A percentile compares a stretch with the other conserved stretches of the same genome.
Conservation (phyloP, 1,140 invertebrate genomes). For the Drosophila arawakana region DNA sequence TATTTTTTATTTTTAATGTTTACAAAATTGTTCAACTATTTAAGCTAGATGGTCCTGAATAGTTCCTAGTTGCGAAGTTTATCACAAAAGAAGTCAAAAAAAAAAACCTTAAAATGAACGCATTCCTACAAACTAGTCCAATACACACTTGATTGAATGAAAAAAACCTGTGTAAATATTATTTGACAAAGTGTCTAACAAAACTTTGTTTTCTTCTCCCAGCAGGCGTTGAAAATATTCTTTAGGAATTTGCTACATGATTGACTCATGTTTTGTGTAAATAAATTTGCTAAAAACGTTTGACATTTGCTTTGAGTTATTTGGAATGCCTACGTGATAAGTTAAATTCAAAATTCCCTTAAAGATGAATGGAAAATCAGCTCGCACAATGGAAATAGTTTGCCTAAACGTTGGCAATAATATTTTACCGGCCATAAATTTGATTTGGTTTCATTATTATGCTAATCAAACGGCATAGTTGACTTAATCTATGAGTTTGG, state of each 20-base stretch:
- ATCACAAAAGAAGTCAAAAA: neutral
- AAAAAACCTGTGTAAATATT: neutral
- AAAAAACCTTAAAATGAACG: neutral
- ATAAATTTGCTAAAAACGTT: neutral
- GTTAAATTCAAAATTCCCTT: neutral
- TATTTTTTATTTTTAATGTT: no score
- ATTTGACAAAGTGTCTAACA: neutral
- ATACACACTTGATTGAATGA: neutral
- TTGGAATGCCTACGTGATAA: neutral
- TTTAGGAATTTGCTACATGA: neutral
- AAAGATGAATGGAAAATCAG: neutral
- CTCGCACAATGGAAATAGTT: neutral
- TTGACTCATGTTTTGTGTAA: neutral
- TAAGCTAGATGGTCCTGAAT: no score
- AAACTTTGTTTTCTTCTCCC: neutral
- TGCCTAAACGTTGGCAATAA: conserved; percentile 15
- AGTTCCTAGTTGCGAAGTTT: no score
- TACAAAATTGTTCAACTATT: no score
- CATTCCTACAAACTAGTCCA: neutral
- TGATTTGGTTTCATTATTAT: conserved; percentile 41
- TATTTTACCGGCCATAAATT: conserved; percentile 28
- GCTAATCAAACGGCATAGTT: conserved; percentile 13
- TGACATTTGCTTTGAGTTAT: neutral
- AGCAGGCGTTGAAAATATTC: neutral
- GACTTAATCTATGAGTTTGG: neutral